A percentile compares a stretch with the other conserved stretches of the same genome.
phyloP scores from a whole-genome alignment of 2,797 vertebrate species.

The Hippoglossus hippoglossus region DNA sequence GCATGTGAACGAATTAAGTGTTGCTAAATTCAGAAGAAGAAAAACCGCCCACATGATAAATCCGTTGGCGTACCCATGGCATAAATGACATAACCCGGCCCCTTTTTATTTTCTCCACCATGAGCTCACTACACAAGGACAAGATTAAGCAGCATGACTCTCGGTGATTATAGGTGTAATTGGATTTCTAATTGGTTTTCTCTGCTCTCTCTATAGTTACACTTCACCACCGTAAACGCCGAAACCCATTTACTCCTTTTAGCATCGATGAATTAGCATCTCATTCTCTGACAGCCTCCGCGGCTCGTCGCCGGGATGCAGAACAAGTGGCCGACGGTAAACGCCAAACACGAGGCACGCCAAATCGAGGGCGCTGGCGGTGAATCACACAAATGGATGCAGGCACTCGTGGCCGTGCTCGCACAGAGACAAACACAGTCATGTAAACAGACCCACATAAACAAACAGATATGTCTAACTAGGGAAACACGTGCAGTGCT shows the following conservation, averaged over 20 bases:
- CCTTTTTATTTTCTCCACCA: not conserved
- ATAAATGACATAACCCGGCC: not conserved
- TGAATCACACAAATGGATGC: conserved; percentile 6
- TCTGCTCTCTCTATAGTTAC: conserved; percentile 36
- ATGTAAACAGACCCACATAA: not conserved
- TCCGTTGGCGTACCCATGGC: not conserved
- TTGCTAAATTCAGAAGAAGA: too few species aligned
- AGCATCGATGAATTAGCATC: conserved; percentile 28
- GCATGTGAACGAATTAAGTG: not conserved
- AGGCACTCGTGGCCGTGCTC: not conserved
- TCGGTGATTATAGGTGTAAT: conserved; percentile 61
- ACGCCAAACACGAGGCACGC: conserved; percentile 6
- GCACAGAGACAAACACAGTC: not conserved
- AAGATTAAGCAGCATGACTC: conserved; percentile 49
- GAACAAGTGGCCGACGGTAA: not conserved
- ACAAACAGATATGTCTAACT: not conserved
- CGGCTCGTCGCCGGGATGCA: conserved; percentile 6
- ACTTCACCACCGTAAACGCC: conserved; percentile 44
- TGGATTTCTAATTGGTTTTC: conserved; percentile 70
- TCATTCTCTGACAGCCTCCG: conserved; percentile 11
- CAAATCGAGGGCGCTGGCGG: not conserved
- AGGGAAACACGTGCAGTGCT: not conserved
- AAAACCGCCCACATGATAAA: conserved; percentile 2
- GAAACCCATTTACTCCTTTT: conserved; percentile 36
- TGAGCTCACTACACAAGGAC: conserved; percentile 21